Base-by-base conservation (phyloP, 2,888 invertebrate genomes). In the Nemurella pictetii region DNA sequence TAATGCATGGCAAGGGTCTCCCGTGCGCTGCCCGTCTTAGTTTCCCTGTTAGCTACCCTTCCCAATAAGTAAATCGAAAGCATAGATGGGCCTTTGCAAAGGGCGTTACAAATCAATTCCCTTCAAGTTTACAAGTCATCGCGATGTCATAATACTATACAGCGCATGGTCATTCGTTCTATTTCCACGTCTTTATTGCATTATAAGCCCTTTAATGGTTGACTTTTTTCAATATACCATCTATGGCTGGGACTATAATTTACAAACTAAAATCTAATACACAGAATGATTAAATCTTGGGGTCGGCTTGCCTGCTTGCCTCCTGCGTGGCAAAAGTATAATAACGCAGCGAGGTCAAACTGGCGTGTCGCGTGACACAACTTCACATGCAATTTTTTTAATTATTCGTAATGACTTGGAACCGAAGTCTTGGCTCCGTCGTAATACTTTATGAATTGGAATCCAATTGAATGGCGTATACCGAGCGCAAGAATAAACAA, bases 361-460 rank as follows among this genome's bases (percentile, higher is more conserved):
- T 20, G 20, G 55, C 28, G 12, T 7, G 78, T 78, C 78, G 78
- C 78, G 78, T 78, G 78, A 78, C 78, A 25, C 28, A 30, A 30
- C 29, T 29, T 78, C 78, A 78, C 78, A 78, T 78, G n/a, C 27
- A 28, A 78, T 78, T 78, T 27, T 55, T 55, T 55, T 78, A 78
- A 78, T 78, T 78, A 55, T 55, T 55, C 55, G 55, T 55, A 55
- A 55, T 55, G 55, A 55, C 55, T 15, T 55, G 12, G 55, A 55
- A 55, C 55, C 20, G 20, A 55, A 55, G 20, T 55, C 55, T 55
- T 55, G 55, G 20, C 55, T 55, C 20, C 20, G 55, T 55, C 55
- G 55, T 55, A 12, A 78, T 78, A 78, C n/a, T 78, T 78, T 78
- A 78, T 78, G 78, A 29, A 29, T 78, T 29, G 29, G 78, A 29